A percentile compares a stretch with the other conserved stretches of the same genome.
phyloP scores from a whole-genome alignment of 2,797 vertebrate species.

The Gymnothorax javanicus region DNA sequence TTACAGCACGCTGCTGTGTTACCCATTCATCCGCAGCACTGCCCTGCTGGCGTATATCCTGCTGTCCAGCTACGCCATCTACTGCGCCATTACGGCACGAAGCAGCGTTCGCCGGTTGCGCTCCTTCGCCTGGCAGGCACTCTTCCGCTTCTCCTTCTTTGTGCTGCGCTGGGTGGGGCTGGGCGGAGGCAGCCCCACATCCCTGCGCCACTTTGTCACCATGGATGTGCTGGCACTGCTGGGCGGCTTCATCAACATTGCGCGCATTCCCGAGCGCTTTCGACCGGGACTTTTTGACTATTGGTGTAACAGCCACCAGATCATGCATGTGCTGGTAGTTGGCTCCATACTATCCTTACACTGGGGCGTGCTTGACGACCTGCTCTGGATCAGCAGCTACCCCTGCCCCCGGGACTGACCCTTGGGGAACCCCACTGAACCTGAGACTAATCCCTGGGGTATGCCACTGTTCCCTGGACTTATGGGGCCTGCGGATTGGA shows the following conservation, averaged over 20 bases:
- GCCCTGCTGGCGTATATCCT: conserved; percentile 82
- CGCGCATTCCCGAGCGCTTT: conserved; percentile 86
- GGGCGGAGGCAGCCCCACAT: conserved; percentile 84
- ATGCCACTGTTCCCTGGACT: background rate
- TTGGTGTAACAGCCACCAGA: conserved; percentile 95
- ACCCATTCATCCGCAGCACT: conserved; percentile 78
- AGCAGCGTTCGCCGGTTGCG: conserved; percentile 77
- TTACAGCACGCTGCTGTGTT: conserved; percentile 88
- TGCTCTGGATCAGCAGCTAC: conserved; percentile 85
- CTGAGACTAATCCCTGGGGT: too few species aligned
- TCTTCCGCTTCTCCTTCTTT: conserved; percentile 89
- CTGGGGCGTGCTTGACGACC: conserved; percentile 88
- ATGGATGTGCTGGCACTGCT: conserved; percentile 89
- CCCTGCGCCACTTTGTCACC: conserved; percentile 84
- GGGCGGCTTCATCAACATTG: conserved; percentile 89
- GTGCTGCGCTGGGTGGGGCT: conserved; percentile 82
- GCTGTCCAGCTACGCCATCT: conserved; percentile 84
- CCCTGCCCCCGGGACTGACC: conserved; percentile 81
- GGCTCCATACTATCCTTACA: conserved; percentile 89
- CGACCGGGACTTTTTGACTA: conserved; percentile 91
- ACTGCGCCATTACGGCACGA: conserved; percentile 85
- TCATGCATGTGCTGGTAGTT: conserved; percentile 93
- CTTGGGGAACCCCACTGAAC: too few species aligned
- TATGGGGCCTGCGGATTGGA: background rate
- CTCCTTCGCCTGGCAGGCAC: conserved; percentile 87